phyloP scores from a whole-genome alignment of 2,888 invertebrate genomes.

The Plagodis dolabraria region DNA sequence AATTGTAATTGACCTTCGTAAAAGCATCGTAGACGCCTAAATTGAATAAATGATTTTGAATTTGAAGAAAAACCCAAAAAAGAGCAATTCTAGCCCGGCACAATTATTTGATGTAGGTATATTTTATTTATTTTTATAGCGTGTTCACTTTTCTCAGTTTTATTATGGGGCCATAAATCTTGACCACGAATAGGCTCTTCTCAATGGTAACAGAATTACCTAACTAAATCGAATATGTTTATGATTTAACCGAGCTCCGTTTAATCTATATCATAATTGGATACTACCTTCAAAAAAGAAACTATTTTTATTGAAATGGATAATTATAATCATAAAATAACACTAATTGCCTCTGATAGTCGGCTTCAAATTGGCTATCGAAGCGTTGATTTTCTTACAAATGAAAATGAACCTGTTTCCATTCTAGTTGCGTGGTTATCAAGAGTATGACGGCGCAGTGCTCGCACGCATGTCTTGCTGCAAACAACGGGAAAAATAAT shows the following conservation, averaged over 20 bases:
- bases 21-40: no score
- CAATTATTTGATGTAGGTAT: no score
- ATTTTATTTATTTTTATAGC: no score
- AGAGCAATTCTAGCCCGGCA: no score
- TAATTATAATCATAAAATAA: conserved; percentile 17
- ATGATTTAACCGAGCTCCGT: conserved; percentile 14
- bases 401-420: conserved; percentile 15
- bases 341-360: conserved; percentile 14
- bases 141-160: no score
- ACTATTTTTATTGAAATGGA: conserved; percentile 36
- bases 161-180: background rate
- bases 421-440: conserved; percentile 20
- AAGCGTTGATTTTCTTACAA: conserved; percentile 20
- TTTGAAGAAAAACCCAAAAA: no score
- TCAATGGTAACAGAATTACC: conserved; percentile 8
- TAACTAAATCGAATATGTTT: conserved; percentile 2
- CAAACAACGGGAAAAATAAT: conserved; percentile 35
- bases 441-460: conserved; percentile 17
- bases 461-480: conserved; percentile 28
- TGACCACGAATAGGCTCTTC: conserved; percentile 6
- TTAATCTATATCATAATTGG: conserved; percentile 18
- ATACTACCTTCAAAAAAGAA: conserved; percentile 27
- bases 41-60: no score
- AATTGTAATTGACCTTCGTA: no score
- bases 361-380: conserved; percentile 5